Base-by-base conservation (phyloP, 2,888 invertebrate genomes). In the Sarcophaga caerulescens region DNA sequence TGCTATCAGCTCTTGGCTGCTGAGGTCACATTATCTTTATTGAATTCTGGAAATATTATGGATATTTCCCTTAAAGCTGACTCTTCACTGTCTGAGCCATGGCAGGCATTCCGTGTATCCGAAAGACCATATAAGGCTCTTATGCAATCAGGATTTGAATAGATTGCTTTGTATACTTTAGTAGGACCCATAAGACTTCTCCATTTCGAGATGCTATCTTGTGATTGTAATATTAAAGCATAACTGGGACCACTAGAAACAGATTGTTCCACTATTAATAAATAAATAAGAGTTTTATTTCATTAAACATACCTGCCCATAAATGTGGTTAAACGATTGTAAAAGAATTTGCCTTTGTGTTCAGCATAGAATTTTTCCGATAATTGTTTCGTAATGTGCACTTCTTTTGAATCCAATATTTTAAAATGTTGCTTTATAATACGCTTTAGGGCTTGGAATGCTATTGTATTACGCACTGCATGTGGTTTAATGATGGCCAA, bases 71-170 rank as follows among this genome's bases (percentile, higher is more conserved):
- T 94, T 88, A 93, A 93, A 0, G 96, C 97, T 8, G 97, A 96
- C 90, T 95, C 94, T 65, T 93, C 79, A 79, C 92, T 94, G 96
- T 98, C 98, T 91, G 99, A 98, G 19, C 99, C 99, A 94, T 99
- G 99, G 12, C 97, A 96, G 2, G 97, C 98, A 94, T 99, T 99
- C 89, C 99, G 95, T 0, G 99, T 99, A 92, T 99, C 99, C 0
- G 98, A 97, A 21, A 99, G 94, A 0, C 99, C 99, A 94, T 96
- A 98, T 90, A 94, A 94, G 2, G 97, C 97, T 89, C 99, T 94
- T 86, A 99, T 95, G 76, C 96, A 95, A 77, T 96, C 92, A 0
- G 98, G 98, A 78, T 96, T 95, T 81, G 95, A 95, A 90, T 96
- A 97, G 85, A 97, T 96, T 0, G 97, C 96, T 92, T 95, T 96